phyloP scores from a whole-genome alignment of 2,888 invertebrate species.

The Caenorhabditis imperialis region DNA sequence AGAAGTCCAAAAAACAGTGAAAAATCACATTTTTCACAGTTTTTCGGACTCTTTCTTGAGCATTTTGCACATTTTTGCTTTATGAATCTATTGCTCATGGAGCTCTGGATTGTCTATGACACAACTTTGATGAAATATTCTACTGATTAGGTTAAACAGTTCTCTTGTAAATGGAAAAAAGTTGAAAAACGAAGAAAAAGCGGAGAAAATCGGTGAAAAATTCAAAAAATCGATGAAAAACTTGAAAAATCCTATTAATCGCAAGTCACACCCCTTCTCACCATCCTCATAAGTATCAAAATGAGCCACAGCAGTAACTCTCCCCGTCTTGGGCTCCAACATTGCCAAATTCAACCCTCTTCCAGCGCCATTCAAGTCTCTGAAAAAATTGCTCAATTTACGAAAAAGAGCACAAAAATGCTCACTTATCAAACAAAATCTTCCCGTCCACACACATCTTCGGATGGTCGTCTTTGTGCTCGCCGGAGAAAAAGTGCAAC shows the following conservation, averaged over 20 bases:
- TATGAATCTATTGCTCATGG: no score
- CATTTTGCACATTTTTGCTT: no score
- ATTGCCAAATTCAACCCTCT: constrained; percentile 81
- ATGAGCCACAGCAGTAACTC: constrained; percentile 80
- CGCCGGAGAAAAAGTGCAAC: constrained; percentile 77
- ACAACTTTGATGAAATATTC: no score
- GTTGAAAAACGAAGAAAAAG: no score
- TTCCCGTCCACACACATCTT: constrained; percentile 81
- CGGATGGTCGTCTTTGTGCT: constrained; percentile 80
- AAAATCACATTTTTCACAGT: no score
- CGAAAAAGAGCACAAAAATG: neutral
- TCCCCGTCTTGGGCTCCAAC: constrained; percentile 79
- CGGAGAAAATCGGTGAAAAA: no score
- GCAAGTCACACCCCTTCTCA: constrained; percentile 53
- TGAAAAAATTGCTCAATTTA: constrained; percentile 51
- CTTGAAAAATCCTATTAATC: neutral
- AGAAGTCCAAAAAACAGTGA: no score
- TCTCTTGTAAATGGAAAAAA: no score
- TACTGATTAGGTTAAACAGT: no score
- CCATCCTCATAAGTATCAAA: constrained; percentile 82
- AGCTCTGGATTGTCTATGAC: no score
- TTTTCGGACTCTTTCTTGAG: no score
- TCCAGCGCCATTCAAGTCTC: constrained; percentile 80
- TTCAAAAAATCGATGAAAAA: neutral
- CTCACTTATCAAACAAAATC: constrained; percentile 61